Evolutionary conservation across 2,113 vertebrate species (phyloP), one percentile per base, ranked within the genome.

Genomic region (Chloropsis cyanopogon): DNA sequence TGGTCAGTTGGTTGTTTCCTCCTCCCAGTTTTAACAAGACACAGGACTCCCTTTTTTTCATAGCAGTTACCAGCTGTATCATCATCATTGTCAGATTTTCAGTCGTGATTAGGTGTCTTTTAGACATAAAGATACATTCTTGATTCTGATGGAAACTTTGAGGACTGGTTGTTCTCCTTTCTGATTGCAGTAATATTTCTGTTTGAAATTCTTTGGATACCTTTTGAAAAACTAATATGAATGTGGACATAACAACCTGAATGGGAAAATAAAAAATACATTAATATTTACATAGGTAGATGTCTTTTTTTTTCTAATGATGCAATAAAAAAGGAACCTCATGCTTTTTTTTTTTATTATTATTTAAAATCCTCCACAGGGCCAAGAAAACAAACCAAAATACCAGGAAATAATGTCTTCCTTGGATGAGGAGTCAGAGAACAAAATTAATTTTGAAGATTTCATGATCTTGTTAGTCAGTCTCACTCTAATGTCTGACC

Each of bases 381-480:
- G 98, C 66, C 98, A 98, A 95, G 98, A 98, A 97, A 93, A 92
- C n/a, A 98, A 98, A 64, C 96, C 97, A 33, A 98, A 97, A 70
- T 98, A 98, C 87, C 97, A 92, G 88, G 97, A 98, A 82, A 97
- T 98, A 22, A 94, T 98, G 86, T 98, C 97, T 91, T 93, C 98
- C 65, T 95, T 98, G 47, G 97, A 98, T 14, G 93, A 97, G 35
- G 96, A 98, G 22, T 71, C 52, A 10, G 97, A 98, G 65, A 96
- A 86, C 53, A 97, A 97, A 86, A 97, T 98, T 10, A 97, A 97
- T 70, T 98, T 98, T 93, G 98, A 98, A 94, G 98, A 98, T 92
- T 98, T 98, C 76, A 94, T 98, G 97, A 90, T 98, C 65, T 86
- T 98, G 44, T 82, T 98, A 59, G 95, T 98, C 82, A 98, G 98